These are phyloP conservation scores for Numida meleagris DNA, from an alignment of 2,113 vertebrate species.

Conservation along the genomic window DNA sequence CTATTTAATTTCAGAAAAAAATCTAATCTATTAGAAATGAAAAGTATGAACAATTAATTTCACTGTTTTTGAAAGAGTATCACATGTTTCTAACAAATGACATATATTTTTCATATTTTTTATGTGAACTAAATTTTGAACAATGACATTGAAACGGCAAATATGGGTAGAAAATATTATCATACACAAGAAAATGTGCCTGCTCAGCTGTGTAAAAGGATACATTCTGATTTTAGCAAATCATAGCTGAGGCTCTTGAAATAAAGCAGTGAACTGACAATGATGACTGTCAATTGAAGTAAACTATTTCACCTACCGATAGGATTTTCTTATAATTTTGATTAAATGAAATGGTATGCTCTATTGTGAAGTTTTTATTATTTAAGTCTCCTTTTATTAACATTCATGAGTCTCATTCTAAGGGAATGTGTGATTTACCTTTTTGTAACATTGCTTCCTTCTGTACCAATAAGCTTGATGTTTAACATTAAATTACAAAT, in stretches of 20 bases:
- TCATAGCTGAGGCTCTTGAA: not conserved
- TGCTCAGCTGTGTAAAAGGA: not conserved
- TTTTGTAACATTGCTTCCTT: not conserved
- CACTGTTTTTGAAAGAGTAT: not conserved
- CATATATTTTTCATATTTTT: constrained; percentile 28
- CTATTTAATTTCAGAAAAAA: not conserved
- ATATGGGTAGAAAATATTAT: not conserved
- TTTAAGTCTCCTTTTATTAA: not conserved
- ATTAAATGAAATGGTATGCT: not conserved
- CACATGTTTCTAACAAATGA: constrained; percentile 7
- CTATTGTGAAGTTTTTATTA: not conserved
- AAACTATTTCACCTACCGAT: not conserved
- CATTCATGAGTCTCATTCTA: not conserved
- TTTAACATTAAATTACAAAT: not conserved
- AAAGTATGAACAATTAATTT: constrained; percentile 11
- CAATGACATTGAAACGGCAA: not conserved
- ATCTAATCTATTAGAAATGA: not conserved
- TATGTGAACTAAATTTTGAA: not conserved
- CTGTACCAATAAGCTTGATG: not conserved
- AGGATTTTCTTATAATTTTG: not conserved
- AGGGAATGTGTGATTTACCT: not conserved
- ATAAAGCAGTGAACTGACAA: not conserved
- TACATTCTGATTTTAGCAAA: not conserved
- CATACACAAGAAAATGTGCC: not conserved
- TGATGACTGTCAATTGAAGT: not conserved